phyloP scores from a whole-genome alignment of 1,140 invertebrate species.

The Arctopsyche grandis region DNA sequence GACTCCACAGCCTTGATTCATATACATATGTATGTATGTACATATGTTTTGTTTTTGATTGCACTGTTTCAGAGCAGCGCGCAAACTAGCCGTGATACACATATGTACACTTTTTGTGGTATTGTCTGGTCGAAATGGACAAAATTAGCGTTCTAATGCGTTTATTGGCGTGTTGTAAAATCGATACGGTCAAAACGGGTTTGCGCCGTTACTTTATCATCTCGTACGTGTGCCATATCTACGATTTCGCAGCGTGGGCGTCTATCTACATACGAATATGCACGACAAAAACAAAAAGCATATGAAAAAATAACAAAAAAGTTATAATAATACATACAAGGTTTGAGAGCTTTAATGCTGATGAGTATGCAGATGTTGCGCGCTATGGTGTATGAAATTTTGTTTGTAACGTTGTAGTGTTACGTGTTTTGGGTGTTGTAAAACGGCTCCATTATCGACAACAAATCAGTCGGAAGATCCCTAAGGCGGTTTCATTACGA shows the following conservation, averaged over 20 bases:
- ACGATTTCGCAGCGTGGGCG: not conserved
- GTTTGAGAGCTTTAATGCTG: not conserved
- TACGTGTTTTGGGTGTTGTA: slow-evolving; percentile 25
- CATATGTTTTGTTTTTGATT: no score
- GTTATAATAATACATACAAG: not conserved
- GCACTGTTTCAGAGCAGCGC: no score
- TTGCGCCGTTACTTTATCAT: not conserved
- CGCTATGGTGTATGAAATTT: not conserved
- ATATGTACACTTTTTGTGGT: no score
- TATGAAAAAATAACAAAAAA: not conserved
- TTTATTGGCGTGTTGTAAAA: not conserved
- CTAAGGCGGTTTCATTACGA: not conserved
- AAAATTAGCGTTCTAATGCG: not conserved
- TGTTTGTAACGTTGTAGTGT: not conserved
- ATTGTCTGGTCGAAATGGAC: not conserved
- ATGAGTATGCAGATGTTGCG: not conserved
- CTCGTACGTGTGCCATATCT: not conserved
- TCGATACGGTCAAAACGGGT: not conserved
- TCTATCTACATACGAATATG: no score
- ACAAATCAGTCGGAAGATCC: slow-evolving; percentile 18
- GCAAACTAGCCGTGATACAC: no score
- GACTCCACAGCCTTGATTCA: no score
- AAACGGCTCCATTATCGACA: slow-evolving; percentile 30
- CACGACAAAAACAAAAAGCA: no score
- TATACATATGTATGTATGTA: no score